These are phyloP conservation scores for Xestobium rufovillosum DNA, from an alignment of 2,888 invertebrate genomes.

Conservation along the genomic window DNA sequence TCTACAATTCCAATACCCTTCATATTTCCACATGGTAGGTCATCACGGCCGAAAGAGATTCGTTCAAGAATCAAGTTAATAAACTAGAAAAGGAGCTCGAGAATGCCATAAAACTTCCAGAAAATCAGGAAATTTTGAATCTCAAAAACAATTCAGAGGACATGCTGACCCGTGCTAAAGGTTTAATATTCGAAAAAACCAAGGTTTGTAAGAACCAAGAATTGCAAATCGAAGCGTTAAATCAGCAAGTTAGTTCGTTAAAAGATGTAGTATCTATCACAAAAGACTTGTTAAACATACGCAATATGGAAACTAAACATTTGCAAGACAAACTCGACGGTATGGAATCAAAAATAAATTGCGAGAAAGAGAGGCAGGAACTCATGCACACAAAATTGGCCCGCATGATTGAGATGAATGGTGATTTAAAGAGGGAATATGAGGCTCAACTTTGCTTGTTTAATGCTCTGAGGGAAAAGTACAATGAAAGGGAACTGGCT, in stretches of 20 bases:
- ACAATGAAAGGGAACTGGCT: conserved; percentile 37
- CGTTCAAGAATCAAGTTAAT: conserved; percentile 25
- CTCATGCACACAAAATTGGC: conserved; percentile 63
- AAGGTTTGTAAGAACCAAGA: conserved; percentile 73
- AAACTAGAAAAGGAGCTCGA: conserved; percentile 35
- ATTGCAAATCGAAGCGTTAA: conserved; percentile 65
- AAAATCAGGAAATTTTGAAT: conserved; percentile 34
- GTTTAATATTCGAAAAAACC: conserved; percentile 67
- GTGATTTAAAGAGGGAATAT: conserved; percentile 69
- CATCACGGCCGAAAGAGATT: conserved; percentile 21
- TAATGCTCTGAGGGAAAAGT: conserved; percentile 45
- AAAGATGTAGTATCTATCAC: conserved; percentile 78
- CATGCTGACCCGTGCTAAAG: conserved; percentile 58
- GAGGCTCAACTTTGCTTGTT: conserved; percentile 69
- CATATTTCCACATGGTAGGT: neutral
- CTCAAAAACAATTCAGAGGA: conserved; percentile 44
- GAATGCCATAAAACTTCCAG: conserved; percentile 32
- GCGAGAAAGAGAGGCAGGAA: conserved; percentile 64
- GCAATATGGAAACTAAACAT: conserved; percentile 71
- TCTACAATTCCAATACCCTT: too few relatives aligned
- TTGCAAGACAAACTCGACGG: conserved; percentile 58
- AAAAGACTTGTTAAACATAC: conserved; percentile 69
- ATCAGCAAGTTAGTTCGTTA: conserved; percentile 63
- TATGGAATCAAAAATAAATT: conserved; percentile 61
- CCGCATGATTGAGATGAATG: conserved; percentile 64